These are phyloP conservation scores for Arctia plantaginis DNA, from an alignment of 2,888 invertebrate genomes.

Conservation along the genomic window DNA sequence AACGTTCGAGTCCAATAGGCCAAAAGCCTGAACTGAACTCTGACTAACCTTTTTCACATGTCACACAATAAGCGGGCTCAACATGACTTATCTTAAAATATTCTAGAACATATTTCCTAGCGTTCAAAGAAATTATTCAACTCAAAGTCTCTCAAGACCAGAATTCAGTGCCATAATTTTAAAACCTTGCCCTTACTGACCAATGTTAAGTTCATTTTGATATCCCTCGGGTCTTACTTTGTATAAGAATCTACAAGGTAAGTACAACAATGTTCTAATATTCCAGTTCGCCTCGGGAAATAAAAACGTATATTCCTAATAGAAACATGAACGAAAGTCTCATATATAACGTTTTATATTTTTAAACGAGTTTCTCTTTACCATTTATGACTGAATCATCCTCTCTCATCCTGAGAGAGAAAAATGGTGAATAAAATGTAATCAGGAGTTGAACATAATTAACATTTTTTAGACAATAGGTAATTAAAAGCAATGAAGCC, in stretches of 20 bases:
- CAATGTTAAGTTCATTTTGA: background rate
- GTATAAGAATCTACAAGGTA: background rate
- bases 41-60: background rate
- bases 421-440: background rate
- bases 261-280: slow-evolving; percentile 2
- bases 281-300: background rate
- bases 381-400: background rate
- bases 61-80: too few species aligned
- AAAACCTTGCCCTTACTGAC: background rate
- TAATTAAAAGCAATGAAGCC: background rate
- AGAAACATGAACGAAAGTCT: background rate
- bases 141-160: too few species aligned
- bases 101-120: too few species aligned
- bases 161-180: background rate
- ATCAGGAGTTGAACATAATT: background rate
- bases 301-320: background rate
- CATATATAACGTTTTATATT: background rate
- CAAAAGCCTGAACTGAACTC: too few species aligned
- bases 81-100: too few species aligned
- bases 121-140: too few species aligned
- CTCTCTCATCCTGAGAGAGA: too few species aligned
- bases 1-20: background rate
- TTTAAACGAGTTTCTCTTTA: background rate
- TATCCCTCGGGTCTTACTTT: background rate
- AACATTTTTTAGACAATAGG: background rate